phyloP scores from a whole-genome alignment of 2,888 invertebrate genomes.

The Graphium colonna region DNA sequence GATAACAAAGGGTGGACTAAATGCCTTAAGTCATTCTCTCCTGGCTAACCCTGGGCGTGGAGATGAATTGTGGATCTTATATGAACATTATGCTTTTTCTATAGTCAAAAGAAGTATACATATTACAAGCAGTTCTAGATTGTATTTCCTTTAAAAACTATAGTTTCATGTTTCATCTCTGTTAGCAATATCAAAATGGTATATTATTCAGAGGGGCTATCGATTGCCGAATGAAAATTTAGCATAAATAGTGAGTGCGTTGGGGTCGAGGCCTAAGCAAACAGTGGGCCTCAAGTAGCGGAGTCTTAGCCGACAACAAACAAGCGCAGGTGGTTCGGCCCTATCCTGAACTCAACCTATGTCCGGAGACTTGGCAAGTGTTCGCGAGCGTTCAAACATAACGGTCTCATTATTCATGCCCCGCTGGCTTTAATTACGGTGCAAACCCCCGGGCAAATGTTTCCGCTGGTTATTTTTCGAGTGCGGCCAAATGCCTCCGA shows the following conservation, averaged over 20 bases:
- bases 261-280: slow-evolving; percentile 59
- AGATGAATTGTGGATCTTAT: no score
- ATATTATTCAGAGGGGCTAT: slow-evolving; percentile 26
- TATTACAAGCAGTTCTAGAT: no score
- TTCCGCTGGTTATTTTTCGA: slow-evolving; percentile 77
- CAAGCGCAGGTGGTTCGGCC: slow-evolving; percentile 63
- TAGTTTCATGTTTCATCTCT: not conserved
- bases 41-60: no score
- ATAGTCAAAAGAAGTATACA: no score
- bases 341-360: slow-evolving; percentile 52
- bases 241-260: slow-evolving; percentile 60
- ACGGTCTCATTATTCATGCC: slow-evolving; percentile 73
- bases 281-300: slow-evolving; percentile 49
- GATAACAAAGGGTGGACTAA: no score
- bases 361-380: slow-evolving; percentile 68
- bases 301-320: slow-evolving; percentile 63
- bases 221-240: slow-evolving; percentile 47
- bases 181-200: slow-evolving; percentile 16
- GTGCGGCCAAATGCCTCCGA: slow-evolving; percentile 45
- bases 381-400: slow-evolving; percentile 74
- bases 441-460: slow-evolving; percentile 67
- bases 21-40: no score
- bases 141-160: no score
- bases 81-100: no score
- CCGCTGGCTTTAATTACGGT: slow-evolving; percentile 75